Evolutionary conservation across 2,797 vertebrate species (phyloP), one percentile per base, ranked within the genome.

Genomic region (Malacoraja senta): DNA sequence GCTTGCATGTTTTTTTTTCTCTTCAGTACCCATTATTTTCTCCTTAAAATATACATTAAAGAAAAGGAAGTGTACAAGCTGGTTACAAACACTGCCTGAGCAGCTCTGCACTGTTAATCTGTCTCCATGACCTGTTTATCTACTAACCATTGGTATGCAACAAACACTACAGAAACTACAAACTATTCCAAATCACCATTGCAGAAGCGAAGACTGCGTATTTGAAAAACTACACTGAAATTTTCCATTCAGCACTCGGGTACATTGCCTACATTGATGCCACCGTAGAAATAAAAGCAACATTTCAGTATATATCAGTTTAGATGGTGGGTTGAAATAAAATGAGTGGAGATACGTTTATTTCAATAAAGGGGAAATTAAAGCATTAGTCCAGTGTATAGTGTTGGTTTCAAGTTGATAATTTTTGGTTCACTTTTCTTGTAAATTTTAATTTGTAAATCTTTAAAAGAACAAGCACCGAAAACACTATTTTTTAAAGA

Each of bases 41-140:
- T 58, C 65, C 32, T 91, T 91, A 29, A 92, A 29, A 76, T 68
- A 74, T 53, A 74, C 71, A 15, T 91, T 58, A 8, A n/a, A 44
- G 88, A 72, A 91, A 92, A 92, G 21, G 72, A 88, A 88, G 65
- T 88, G 63, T 88, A 32, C n/a, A 88, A 68, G n/a, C n/a, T 88
- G 4, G 9, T 53, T 29, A 71, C 29, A n/a, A 92, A 53, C 72
- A 71, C 38, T 74, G 26, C 72, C 38, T 15, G 38, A 76, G 71
- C 26, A 29, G 35, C 13, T 92, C 3, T 76, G 71, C 44, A 29
- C 71, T 92, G 38, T 58, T 53, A 21, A 44, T 76, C 21, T 35
- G 63, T n/a, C 61, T 86, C 32, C 58, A 65, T 17, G 17, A 74
- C 4, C 76, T 92, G 38, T 29, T 76, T 38, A 76, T 26, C 35